Conservation (phyloP, 2,113 vertebrate genomes). For the Etia nguti region DNA sequence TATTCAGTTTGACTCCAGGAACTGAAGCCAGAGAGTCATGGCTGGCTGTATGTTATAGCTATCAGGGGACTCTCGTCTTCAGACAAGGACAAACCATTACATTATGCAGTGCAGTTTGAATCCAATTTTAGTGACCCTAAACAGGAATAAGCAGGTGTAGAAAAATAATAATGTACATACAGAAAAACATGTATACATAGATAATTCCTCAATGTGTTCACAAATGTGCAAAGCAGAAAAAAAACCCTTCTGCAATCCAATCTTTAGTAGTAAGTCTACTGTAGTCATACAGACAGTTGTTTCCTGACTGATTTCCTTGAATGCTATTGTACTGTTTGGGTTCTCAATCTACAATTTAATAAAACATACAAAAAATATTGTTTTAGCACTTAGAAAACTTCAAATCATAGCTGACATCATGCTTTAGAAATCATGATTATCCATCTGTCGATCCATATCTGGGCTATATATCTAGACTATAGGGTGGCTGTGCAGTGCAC, state of each 20-base stretch:
- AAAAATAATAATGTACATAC: background rate
- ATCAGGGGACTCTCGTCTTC: conserved; percentile 52
- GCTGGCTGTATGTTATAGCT: conserved; percentile 58
- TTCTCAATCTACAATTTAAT: background rate
- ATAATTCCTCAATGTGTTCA: background rate
- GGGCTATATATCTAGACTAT: background rate
- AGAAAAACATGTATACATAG: background rate
- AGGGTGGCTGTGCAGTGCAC: background rate
- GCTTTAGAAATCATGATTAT: background rate
- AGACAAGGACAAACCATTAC: conserved; percentile 61
- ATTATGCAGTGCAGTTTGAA: conserved; percentile 36
- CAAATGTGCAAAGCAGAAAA: background rate
- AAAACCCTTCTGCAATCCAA: background rate
- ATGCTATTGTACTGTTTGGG: background rate
- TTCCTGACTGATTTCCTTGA: background rate
- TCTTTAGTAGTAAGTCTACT: background rate
- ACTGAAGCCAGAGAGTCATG: conserved; percentile 55
- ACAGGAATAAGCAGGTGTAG: background rate
- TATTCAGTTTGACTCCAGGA: conserved; percentile 55
- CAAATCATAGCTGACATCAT: background rate
- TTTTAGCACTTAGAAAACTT: background rate
- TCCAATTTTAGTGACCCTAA: background rate
- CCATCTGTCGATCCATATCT: background rate
- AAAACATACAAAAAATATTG: background rate
- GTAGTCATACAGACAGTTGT: background rate